Percentiles rank a stretch among this genome's conserved stretches.
Conservation (phyloP, 2,797 vertebrate genomes). For the Acomys russatus region DNA sequence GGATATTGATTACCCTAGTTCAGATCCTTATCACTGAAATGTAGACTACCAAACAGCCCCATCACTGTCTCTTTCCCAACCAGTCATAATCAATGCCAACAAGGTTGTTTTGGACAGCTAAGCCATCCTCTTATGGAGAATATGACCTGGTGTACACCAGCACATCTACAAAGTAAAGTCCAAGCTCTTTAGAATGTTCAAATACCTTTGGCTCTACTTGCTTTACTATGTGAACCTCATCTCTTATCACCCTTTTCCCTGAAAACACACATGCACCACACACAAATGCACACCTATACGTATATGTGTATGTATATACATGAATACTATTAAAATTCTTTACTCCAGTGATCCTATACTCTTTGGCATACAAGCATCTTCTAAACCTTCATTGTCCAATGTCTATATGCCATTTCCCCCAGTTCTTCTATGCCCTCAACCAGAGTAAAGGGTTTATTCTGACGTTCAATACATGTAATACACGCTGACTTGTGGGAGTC, state of each 20-base stretch:
- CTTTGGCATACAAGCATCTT: neutral
- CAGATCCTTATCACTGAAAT: neutral
- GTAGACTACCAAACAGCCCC: neutral
- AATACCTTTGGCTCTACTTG: neutral
- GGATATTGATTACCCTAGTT: neutral
- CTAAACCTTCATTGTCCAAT: neutral
- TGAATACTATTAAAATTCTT: neutral
- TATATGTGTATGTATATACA: neutral
- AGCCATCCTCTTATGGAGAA: conserved; percentile 9
- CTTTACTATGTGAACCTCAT: neutral
- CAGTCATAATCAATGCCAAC: neutral
- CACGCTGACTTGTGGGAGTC: neutral
- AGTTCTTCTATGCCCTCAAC: neutral
- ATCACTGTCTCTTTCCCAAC: neutral
- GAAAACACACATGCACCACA: neutral
- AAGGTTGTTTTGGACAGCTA: neutral
- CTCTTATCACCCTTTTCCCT: neutral
- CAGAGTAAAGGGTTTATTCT: neutral
- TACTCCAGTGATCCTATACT: neutral
- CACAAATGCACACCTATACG: neutral
- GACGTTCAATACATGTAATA: neutral
- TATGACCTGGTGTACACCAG: neutral
- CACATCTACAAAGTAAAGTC: neutral
- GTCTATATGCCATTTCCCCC: neutral
- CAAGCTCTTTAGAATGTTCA: neutral